Conservation (phyloP, 2,888 invertebrate genomes). For the Cosmorhoe ocellata region DNA sequence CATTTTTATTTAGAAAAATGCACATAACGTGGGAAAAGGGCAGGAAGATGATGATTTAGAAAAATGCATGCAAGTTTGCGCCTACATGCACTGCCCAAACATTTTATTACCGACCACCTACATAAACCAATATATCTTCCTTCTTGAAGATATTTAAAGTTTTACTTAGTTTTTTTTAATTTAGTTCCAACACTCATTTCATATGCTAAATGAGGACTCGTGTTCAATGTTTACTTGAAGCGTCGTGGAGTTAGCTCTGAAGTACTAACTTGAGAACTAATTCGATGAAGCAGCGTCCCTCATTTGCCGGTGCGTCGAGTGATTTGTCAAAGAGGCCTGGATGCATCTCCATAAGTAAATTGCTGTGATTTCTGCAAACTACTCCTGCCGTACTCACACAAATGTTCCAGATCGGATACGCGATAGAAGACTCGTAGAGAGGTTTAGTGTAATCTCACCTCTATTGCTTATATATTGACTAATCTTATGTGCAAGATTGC, state of each 20-base stretch:
- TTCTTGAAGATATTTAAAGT: too few relatives aligned
- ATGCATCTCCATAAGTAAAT: slow-evolving; percentile 50
- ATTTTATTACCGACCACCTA: too few relatives aligned
- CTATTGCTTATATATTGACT: not conserved
- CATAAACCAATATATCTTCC: too few relatives aligned
- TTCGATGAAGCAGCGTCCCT: slow-evolving; percentile 39
- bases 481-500: too few relatives aligned
- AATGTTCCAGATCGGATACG: too few relatives aligned
- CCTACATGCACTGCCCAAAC: too few relatives aligned
- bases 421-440: too few relatives aligned
- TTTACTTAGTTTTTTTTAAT: not conserved
- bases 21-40: too few relatives aligned
- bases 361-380: slow-evolving; percentile 44
- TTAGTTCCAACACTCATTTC: not conserved
- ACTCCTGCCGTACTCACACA: slow-evolving; percentile 22
- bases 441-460: too few relatives aligned
- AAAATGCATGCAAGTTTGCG: too few relatives aligned
- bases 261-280: slow-evolving; percentile 23
- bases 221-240: slow-evolving; percentile 9
- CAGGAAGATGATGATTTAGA: too few relatives aligned
- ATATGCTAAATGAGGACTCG: not conserved
- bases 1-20: too few relatives aligned
- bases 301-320: slow-evolving; percentile 41
- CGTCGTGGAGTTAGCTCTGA: not conserved
- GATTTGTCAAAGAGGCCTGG: slow-evolving; percentile 41